Evolutionary conservation across 2,113 vertebrate species (phyloP), one percentile per base, ranked within the genome.

Genomic region (Emydocephalus ijimae): DNA sequence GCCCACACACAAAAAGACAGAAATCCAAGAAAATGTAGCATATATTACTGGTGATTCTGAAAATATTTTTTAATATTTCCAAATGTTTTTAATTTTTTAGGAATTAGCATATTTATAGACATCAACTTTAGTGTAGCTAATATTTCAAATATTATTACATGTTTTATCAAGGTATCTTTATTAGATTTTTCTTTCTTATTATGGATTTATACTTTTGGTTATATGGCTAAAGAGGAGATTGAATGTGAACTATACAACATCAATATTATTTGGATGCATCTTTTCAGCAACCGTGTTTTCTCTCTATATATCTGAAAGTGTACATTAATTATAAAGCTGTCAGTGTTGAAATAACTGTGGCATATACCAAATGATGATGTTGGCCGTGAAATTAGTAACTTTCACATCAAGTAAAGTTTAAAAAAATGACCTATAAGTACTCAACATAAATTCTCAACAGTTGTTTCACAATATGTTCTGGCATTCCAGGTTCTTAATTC

Each of bases 41-140:
- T 57, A 92, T 92, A 87, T 90, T 90, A 90, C 61, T 92, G 56
- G 56, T 74, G 59, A 56, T 85, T 92, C 54, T 52, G 88, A 39
- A 92, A 56, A 56, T n/a, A 29, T 69, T 88, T 81, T 85, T 57
- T 48, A 26, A 39, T 12, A 12, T 39, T 61, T 57, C 14, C 64
- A 90, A 48, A 34, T 57, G 45, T 54, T 43, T 85, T 15, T 34
- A 39, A 26, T 54, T 59, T 61, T 87, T 48, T 88, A 92, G 86
- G 57, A 86, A 81, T n/a, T 81, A 61, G 88, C 88, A 90, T 87
- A 52, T 90, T 85, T 92, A 81, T 81, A 90, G 55, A 34, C 61
- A 23, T 61, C 8, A 29, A 15, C 34, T 88, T 34, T 74, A 14
- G 26, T n/a, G 4, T 85, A 89, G 64, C 29, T 85, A 57, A 59